Evolutionary conservation across 2,113 vertebrate genomes (phyloP).

Genomic region (Cinclus cinclus): DNA sequence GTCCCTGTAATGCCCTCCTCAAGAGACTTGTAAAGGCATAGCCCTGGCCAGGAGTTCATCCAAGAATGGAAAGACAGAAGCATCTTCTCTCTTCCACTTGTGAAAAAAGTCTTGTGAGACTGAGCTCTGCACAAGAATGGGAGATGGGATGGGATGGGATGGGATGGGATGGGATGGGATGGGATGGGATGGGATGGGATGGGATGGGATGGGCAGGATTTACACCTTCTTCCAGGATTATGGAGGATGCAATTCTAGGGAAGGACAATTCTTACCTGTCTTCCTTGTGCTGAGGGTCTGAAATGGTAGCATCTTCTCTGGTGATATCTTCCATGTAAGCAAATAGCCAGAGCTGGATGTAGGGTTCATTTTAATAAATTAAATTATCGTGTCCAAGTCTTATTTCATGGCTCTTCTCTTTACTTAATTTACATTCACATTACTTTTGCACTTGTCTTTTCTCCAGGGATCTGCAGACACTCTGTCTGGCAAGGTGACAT

Average conservation of each 20-base stretch:
- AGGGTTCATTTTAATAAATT: not conserved
- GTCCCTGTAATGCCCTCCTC: not conserved
- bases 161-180: not conserved
- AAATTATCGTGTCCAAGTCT: not conserved
- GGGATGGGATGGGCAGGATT: not conserved
- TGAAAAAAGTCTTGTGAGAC: not conserved
- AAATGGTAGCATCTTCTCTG: not conserved
- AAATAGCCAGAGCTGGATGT: not conserved
- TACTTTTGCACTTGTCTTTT: not conserved
- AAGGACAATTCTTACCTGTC: not conserved
- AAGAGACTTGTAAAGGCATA: not conserved
- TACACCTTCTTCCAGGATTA: not conserved
- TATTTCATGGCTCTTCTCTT: not conserved
- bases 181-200: not conserved
- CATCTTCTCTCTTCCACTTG: not conserved
- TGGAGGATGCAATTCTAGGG: not conserved
- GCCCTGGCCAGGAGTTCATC: not conserved
- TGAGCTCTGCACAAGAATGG: not conserved
- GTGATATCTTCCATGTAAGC: not conserved
- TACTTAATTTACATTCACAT: not conserved
- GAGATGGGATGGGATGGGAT: not conserved
- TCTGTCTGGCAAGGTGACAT: not conserved
- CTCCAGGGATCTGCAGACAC: not conserved
- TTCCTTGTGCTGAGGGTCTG: not conserved
- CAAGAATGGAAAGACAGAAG: not conserved